Evolutionary conservation across 2,888 invertebrate species (phyloP), one percentile per base, ranked within the genome.

Genomic region (Cantharis rufa): DNA sequence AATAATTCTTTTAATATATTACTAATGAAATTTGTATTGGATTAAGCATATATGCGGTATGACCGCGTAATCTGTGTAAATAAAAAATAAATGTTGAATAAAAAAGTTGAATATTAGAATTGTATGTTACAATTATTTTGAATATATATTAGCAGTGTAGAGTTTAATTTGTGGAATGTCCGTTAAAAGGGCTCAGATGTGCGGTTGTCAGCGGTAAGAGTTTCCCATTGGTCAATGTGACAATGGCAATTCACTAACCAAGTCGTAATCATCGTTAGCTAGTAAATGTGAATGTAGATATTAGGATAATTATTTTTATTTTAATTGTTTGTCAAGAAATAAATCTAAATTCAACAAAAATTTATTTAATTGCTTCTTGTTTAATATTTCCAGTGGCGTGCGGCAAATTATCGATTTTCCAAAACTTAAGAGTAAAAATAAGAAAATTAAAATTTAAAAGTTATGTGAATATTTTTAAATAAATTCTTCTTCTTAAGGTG

Each of bases 211-310:
- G 77, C 82, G 80, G 77, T 82, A 82, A 83, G 82, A 82, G 82
- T 79, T 78, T 75, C 79, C 79, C 83, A 83, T 83, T 83, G 84
- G 83, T 83, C 83, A 84, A 82, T 80, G 79, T 83, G 81, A 84
- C 83, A 82, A 82, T 81, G 76, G 82, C 82, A 82, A 83, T 82
- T 80, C 80, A 81, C 75, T 78, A 81, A 79, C 76, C 76, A 73
- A 64, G 71, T 73, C 69, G 78, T 79, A 79, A 80, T 80, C 76
- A 80, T 74, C 77, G 78, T 72, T 78, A 70, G 73, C 62, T 71
- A 62, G 70, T 72, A 73, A 71, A 78, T 78, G 69, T 32, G 16
- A 21, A 63, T 72, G 70, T 66, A 75, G 68, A 75, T 78, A 75
- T 66, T 48, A 63, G 24, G 64, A 66, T 66, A 66, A 66, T 66